Evolutionary conservation across 1,140 invertebrate species (phyloP), one percentile per base, ranked within the genome.

Genomic region (Lanistes nyassanus): DNA sequence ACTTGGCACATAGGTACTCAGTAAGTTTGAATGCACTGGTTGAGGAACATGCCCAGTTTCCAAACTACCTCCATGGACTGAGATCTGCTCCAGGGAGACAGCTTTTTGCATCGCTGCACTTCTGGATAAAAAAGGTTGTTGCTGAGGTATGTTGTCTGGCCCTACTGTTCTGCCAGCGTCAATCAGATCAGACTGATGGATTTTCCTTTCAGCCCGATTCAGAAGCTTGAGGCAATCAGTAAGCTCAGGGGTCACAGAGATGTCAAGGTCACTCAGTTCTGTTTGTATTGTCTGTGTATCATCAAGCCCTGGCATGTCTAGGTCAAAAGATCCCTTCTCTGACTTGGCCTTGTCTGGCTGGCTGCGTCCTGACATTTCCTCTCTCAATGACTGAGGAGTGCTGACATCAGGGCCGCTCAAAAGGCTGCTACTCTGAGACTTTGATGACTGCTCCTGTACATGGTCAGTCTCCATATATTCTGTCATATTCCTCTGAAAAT

Each of bases 221-320:
- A 89, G 75, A 26, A 89, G 76, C 68, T 85, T 86, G 77, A 89
- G 82, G 74, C 88, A 89, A 67, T 88, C 88, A 4, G 79, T 84
- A n/a, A 89, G 81, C 66, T 88, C 88, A 42, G 88, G 86, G 31
- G 85, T 89, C 53, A 86, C 67, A 39, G 84, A 87, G 26, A 85
- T 84, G 72, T 87, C 83, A 21, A 84, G 76, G 47, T 84, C 84
- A 74, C 83, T 82, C 7, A 86, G 75, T 74, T 86, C 85, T 65
- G 75, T 82, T 62, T 85, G 78, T 42, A 85, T 85, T 47, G 72
- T 70, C 34, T 81, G 79, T 16, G 85, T 86, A 56, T 84, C 83
- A 80, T 86, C 83, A 37, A 85, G 66, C 37, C 78, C 79, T 60
- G 62, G 37, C 36, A 31, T 42, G 16, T 76, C 75, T 3, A 81